Evolutionary conservation across 2,113 vertebrate species (phyloP).

Genomic region (Pelodiscus sinensis): DNA sequence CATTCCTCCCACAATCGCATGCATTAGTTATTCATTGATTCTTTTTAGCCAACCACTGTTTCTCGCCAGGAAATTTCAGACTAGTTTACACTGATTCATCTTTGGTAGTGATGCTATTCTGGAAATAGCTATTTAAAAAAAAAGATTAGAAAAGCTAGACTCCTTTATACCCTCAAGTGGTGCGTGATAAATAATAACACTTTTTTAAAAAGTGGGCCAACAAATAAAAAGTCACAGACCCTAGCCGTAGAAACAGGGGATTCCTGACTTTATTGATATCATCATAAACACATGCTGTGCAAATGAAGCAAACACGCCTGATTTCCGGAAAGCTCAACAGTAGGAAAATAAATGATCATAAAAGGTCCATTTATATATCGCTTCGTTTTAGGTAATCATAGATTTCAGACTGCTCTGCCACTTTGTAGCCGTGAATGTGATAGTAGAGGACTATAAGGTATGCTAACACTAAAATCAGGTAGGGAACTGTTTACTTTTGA

Average conservation of each 20-base stretch:
- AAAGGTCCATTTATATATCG: slow-evolving; percentile 62
- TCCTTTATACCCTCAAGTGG: slow-evolving; percentile 56
- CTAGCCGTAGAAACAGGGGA: slow-evolving; percentile 34
- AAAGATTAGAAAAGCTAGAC: slow-evolving; percentile 33
- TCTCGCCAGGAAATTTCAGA: slow-evolving; percentile 64
- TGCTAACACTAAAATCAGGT: neutral
- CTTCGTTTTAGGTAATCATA: slow-evolving; percentile 58
- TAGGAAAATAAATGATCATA: slow-evolving; percentile 15
- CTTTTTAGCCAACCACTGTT: slow-evolving; percentile 47
- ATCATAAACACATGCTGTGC: slow-evolving; percentile 5
- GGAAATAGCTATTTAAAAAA: slow-evolving; percentile 2
- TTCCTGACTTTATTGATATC: slow-evolving; percentile 62
- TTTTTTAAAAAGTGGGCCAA: slow-evolving; percentile 52
- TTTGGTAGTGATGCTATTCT: slow-evolving; percentile 28
- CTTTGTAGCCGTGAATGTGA: slow-evolving; percentile 52
- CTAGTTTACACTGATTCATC: slow-evolving; percentile 10
- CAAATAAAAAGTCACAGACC: slow-evolving; percentile 48
- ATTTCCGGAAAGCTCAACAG: neutral
- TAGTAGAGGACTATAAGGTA: slow-evolving; percentile 34
- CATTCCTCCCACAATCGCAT: slow-evolving; percentile 42
- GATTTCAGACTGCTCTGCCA: slow-evolving; percentile 39
- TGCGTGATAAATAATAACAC: slow-evolving; percentile 65
- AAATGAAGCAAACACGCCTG: neutral
- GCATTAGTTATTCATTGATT: slow-evolving; percentile 50
- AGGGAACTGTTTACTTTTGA: neutral